Evolutionary conservation across 2,113 vertebrate genomes (phyloP), one percentile per base, ranked within the genome.

Genomic region (Parus major): DNA sequence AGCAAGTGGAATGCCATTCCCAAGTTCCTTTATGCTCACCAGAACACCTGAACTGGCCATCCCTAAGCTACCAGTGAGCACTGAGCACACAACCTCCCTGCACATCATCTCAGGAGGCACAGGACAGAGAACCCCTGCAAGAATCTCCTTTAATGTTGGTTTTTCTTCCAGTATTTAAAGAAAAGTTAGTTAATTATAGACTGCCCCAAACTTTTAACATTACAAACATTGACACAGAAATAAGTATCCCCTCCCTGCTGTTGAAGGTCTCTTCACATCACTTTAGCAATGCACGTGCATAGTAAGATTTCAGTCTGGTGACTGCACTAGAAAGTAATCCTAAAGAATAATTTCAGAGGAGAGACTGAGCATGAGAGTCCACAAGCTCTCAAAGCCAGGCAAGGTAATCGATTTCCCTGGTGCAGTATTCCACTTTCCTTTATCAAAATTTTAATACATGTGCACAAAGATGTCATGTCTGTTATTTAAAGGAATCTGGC

Each of bases 231-330:
- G 61, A 85, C 39, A 42, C 2, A 64, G 23, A 66, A 56, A 11
- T 19, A 52, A 33, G 24, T 24, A 57, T 36, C 17, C 5, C 12
- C 20, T 47, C 33, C 9, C 33, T 72, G 11, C 29, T 90, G 35
- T 29, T n/a, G 24, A 55, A 52, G 24, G 13, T 64, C 53, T 79
- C 33, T 44, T 60, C 12, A 63, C 61, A 86, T 28, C 61, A 39
- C 42, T 78, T 63, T 2, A 35, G 27, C 0, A 1, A 60, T 31
- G 23, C 20, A 55, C 0, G 0, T 0, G 3, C 28, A 16, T 23
- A 42, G 1, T 44, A 61, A 70, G 35, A 59, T 63, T 83, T 84
- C 44, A 68, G 61, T 46, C 42, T 52, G 69, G 53, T 56, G 53
- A 55, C 29, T n/a, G 5, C 24, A n/a, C 46, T 39, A 12, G n/a